Evolutionary conservation across 2,113 vertebrate genomes (phyloP).

Genomic region (Ivindomyrus marchei): DNA sequence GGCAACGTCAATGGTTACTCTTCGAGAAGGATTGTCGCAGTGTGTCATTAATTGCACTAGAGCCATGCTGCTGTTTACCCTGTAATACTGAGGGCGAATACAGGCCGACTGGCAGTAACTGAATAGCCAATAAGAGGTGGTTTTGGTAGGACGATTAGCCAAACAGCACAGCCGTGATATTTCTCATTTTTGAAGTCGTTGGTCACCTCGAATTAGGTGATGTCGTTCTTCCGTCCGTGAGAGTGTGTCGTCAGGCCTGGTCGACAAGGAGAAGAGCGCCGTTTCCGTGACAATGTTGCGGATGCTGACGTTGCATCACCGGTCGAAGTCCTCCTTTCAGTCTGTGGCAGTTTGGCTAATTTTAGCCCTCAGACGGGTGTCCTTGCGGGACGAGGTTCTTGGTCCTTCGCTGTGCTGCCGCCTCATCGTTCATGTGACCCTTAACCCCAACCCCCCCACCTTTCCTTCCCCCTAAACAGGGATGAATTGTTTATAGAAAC

Average conservation of each 20-base stretch:
- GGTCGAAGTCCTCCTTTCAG: not conserved
- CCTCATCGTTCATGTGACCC: slow-evolving; percentile 51
- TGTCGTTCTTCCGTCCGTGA: not conserved
- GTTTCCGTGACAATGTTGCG: not conserved
- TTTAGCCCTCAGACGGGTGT: slow-evolving; percentile 35
- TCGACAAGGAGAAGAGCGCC: not conserved
- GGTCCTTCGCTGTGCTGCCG: slow-evolving; percentile 44
- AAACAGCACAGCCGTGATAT: not conserved
- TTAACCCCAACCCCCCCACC: not conserved
- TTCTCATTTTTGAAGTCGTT: not conserved
- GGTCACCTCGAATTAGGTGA: not conserved
- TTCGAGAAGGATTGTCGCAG: slow-evolving; percentile 31
- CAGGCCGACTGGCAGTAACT: slow-evolving; percentile 1
- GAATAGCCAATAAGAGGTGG: slow-evolving; percentile 8
- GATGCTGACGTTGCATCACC: not conserved
- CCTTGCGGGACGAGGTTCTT: slow-evolving; percentile 28
- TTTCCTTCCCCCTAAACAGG: slow-evolving; percentile 40
- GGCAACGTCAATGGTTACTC: slow-evolving; percentile 31
- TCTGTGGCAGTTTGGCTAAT: slow-evolving; percentile 16
- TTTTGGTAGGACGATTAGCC: slow-evolving; percentile 8
- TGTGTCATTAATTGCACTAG: slow-evolving; percentile 36
- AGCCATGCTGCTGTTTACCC: slow-evolving; percentile 11
- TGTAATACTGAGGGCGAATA: slow-evolving; percentile 19
- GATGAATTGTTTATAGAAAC: slow-evolving; percentile 50
- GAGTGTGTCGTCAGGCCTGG: not conserved